Evolutionary conservation across 2,888 invertebrate species (phyloP).

Genomic region (Chalcosyrphus nemorum): DNA sequence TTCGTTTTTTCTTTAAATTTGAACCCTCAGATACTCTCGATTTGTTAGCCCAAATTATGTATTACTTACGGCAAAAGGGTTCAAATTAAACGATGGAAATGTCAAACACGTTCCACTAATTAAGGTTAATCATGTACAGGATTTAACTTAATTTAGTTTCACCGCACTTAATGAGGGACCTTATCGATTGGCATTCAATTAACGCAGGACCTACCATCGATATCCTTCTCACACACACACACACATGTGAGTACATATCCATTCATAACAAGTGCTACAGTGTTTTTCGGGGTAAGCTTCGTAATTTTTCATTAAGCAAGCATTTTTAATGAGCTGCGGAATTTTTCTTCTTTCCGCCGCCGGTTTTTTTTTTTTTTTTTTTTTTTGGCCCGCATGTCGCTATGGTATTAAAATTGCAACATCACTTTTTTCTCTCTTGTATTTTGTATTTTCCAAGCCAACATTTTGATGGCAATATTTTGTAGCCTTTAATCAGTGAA

Average conservation of each 20-base stretch:
- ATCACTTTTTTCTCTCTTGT: too few relatives aligned
- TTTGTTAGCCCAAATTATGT: constrained; percentile 11
- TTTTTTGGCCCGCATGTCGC: too few relatives aligned
- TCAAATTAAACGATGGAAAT: constrained; percentile 60
- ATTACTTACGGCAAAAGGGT: constrained; percentile 36
- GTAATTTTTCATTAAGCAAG: constrained; percentile 66
- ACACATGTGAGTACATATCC: neutral
- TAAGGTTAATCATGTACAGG: constrained; percentile 67
- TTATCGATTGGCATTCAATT: constrained; percentile 70
- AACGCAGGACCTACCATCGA: constrained; percentile 55
- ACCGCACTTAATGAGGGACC: constrained; percentile 63
- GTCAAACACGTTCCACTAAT: constrained; percentile 67
- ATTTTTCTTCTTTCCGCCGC: constrained; percentile 17
- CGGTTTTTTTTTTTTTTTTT: too few relatives aligned
- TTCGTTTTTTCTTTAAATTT: neutral
- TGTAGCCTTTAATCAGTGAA: constrained; percentile 54
- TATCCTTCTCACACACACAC: constrained; percentile 20
- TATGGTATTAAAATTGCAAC: neutral
- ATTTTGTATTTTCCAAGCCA: constrained; percentile 1
- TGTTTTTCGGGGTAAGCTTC: constrained; percentile 47
- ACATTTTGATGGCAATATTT: constrained; percentile 37
- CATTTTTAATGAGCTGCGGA: constrained; percentile 65
- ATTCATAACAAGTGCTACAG: constrained; percentile 23
- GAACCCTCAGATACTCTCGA: neutral
- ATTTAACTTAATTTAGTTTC: constrained; percentile 67